Evolutionary conservation across 2,113 vertebrate genomes (phyloP).

Genomic region (Hemiscyllium ocellatum): DNA sequence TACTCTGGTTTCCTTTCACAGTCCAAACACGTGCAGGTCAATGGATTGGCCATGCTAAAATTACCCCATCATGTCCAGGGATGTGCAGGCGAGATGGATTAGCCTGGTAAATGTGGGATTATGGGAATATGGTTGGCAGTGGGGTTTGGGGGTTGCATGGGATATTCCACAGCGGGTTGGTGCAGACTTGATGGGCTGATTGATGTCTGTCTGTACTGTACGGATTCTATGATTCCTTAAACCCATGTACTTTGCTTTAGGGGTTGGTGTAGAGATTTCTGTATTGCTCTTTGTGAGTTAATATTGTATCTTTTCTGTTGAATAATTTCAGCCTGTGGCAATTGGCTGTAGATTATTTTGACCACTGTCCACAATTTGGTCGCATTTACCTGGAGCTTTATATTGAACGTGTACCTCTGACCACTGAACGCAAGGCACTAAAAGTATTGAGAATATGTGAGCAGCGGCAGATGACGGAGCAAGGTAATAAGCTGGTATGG

Average conservation of each 20-base stretch:
- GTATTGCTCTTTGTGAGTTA: background rate
- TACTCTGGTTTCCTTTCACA: no score
- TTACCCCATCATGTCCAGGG: no score
- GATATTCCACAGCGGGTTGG: no score
- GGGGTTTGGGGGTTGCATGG: no score
- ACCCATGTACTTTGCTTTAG: background rate
- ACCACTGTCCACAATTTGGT: conserved; percentile 82
- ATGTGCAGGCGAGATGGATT: no score
- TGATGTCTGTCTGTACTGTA: no score
- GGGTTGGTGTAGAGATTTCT: background rate
- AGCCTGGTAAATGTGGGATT: no score
- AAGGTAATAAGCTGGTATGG: conserved; percentile 61
- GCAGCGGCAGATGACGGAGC: conserved; percentile 86
- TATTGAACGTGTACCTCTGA: conserved; percentile 81
- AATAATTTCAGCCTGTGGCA: conserved; percentile 79
- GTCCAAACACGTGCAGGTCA: no score
- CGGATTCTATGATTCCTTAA: no score
- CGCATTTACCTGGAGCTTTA: conserved; percentile 83
- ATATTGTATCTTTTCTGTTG: background rate
- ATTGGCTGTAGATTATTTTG: conserved; percentile 89
- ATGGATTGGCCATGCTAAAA: no score
- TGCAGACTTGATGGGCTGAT: no score
- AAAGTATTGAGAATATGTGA: conserved; percentile 92
- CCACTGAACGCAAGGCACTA: conserved; percentile 84
- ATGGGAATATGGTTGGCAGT: no score